Base-by-base conservation (phyloP, 2,888 invertebrate species). In the Andrena camellia region DNA sequence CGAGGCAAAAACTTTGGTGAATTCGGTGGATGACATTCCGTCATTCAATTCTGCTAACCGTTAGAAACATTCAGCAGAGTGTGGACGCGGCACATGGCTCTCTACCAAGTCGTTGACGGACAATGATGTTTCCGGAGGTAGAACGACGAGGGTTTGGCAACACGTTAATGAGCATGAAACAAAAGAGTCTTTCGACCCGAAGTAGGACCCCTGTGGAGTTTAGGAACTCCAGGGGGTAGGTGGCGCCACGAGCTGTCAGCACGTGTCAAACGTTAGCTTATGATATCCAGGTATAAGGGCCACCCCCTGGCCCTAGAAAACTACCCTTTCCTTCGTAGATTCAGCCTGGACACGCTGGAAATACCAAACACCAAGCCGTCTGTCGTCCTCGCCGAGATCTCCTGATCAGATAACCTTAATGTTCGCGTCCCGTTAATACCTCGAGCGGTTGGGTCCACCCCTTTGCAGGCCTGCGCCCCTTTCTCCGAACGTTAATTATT, bases 221-320 rank as follows among this genome's bases (percentile, higher is more conserved):
- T 75, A 74, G 82, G 71, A 92, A 91, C 93, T 90, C 88, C 93
- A 88, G 94, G 94, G 94, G 94, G 93, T 92, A 89, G 90, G 91
- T 92, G 94, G 93, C 94, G 94, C 94, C 94, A 93, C 88, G 92
- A 92, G 93, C 93, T 94, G 94, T 94, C 94, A 93, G 94, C 94
- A 93, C 93, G 93, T 93, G 93, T 92, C 92, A 90, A 88, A 90
- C 72, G 85, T 79, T 86, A 69, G 81, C 88, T 88, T 88, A 90
- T 89, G 88, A 90, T 90, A 91, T 86, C 86, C 91, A 90, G 91
- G 90, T 90, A 90, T 83, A 86, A 72, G 62, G 67, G 42, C 71
- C 57, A 71, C 57, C 79, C 77, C 63, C 35, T 54, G 13, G 33
- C 26, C n/a, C 42, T 26, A 71, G 23, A 71, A 48, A 79, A 73